These are phyloP conservation scores for Epistrophe grossulariae DNA, from an alignment of 2,888 invertebrate genomes.

Conservation along the genomic window DNA sequence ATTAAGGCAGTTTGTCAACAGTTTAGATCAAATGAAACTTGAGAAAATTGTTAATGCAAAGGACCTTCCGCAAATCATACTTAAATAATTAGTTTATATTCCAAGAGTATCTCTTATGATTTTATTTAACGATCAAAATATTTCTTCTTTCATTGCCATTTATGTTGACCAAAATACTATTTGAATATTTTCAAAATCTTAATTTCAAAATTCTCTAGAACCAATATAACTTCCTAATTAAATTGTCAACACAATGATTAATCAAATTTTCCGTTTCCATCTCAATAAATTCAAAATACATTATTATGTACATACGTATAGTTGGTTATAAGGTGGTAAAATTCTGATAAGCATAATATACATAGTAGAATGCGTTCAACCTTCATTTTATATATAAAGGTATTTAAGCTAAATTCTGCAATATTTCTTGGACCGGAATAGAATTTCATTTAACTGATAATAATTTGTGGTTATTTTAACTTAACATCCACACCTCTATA, in stretches of 20 bases:
- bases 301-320: neutral
- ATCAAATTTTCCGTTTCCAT: neutral
- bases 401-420: slow-evolving; percentile 1
- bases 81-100: too few species aligned
- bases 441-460: slow-evolving; percentile 34
- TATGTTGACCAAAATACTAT: neutral
- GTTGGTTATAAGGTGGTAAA: neutral
- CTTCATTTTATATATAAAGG: neutral
- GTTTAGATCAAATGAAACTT: too few species aligned
- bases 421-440: slow-evolving; percentile 36
- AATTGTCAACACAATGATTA: neutral
- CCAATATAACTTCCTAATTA: neutral
- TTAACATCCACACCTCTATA: slow-evolving; percentile 16
- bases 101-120: too few species aligned
- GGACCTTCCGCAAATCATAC: too few species aligned
- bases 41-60: too few species aligned
- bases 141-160: too few species aligned
- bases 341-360: neutral
- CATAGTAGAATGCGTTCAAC: neutral
- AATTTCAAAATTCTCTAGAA: too few species aligned
- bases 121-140: too few species aligned
- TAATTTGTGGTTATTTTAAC: slow-evolving; percentile 37
- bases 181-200: neutral
- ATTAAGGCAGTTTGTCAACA: too few species aligned
- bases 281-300: slow-evolving; percentile 4